Conservation (phyloP, 1,140 invertebrate species). For the Scaptomyza pallida region DNA sequence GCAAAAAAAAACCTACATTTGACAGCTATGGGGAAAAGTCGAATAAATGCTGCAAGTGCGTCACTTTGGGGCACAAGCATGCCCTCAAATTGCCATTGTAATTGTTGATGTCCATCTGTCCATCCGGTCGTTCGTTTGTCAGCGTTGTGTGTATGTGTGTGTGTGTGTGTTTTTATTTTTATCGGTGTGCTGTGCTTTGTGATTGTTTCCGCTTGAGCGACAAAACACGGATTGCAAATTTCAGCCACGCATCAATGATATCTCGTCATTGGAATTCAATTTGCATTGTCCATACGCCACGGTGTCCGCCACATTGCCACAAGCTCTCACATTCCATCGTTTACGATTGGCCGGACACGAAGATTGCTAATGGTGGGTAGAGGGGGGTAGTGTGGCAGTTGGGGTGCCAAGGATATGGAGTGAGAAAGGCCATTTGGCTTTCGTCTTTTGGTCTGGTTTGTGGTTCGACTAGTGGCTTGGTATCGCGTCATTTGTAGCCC, state of each 20-base stretch:
- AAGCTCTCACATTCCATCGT: slow-evolving; percentile 34
- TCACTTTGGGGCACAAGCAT: slow-evolving; percentile 22
- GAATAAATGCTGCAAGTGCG: slow-evolving; percentile 1
- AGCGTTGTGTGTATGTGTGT: slow-evolving; percentile 18
- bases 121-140: background rate
- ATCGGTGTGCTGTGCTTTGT: slow-evolving; percentile 52
- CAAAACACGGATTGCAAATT: slow-evolving; percentile 80
- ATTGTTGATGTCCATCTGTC: slow-evolving; percentile 28
- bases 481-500: slow-evolving; percentile 56
- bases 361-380: background rate
- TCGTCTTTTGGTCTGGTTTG: slow-evolving; percentile 72
- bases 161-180: slow-evolving; percentile 28
- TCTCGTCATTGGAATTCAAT: slow-evolving; percentile 79
- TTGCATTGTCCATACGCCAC: slow-evolving; percentile 66
- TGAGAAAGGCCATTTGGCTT: slow-evolving; percentile 44
- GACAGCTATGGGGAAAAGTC: background rate
- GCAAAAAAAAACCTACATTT: too few species aligned
- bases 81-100: slow-evolving; percentile 29
- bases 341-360: slow-evolving; percentile 4
- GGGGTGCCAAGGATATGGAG: background rate
- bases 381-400: background rate
- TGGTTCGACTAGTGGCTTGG: slow-evolving; percentile 44
- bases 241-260: slow-evolving; percentile 78
- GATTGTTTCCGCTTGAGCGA: slow-evolving; percentile 70
- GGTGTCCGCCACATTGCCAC: slow-evolving; percentile 44